phyloP scores from a whole-genome alignment of 2,888 invertebrate genomes.

The Notodonta dromedarius region DNA sequence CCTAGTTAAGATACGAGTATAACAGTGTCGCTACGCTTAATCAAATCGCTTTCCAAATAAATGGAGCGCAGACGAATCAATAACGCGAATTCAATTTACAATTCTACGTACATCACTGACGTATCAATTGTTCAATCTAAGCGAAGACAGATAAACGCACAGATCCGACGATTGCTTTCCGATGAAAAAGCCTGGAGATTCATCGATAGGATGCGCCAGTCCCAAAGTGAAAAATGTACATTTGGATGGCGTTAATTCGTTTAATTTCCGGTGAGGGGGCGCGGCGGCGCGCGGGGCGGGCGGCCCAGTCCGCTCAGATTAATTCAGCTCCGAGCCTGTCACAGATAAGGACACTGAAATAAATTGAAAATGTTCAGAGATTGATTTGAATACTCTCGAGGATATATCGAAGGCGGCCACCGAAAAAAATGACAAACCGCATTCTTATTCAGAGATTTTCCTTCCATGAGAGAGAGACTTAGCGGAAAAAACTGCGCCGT shows the following conservation, averaged over 20 bases:
- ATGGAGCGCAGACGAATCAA: conserved; percentile 77
- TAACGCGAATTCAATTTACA: conserved; percentile 81
- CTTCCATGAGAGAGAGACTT: conserved; percentile 43
- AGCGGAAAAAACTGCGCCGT: conserved; percentile 56
- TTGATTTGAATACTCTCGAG: conserved; percentile 83
- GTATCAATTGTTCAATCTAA: conserved; percentile 82
- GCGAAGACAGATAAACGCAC: conserved; percentile 80
- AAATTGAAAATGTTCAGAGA: conserved; percentile 85
- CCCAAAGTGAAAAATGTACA: conserved; percentile 84
- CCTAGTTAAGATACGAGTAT: conserved; percentile 63
- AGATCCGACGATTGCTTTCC: conserved; percentile 73
- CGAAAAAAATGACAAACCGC: conserved; percentile 64
- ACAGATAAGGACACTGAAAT: conserved; percentile 84
- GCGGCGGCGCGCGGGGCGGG: conserved; percentile 47
- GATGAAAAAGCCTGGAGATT: conserved; percentile 80
- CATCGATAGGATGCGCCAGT: conserved; percentile 80
- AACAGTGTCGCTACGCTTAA: conserved; percentile 65
- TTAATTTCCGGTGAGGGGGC: conserved; percentile 83
- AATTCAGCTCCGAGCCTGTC: conserved; percentile 81
- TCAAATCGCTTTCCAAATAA: conserved; percentile 77
- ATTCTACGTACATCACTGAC: conserved; percentile 79
- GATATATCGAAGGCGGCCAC: conserved; percentile 71
- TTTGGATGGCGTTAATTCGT: conserved; percentile 85
- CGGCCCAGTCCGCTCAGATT: conserved; percentile 76
- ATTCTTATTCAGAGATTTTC: conserved; percentile 57